Evolutionary conservation across 2,113 vertebrate species (phyloP), one percentile per base, ranked within the genome.

Genomic region (Hiodon tergisus): DNA sequence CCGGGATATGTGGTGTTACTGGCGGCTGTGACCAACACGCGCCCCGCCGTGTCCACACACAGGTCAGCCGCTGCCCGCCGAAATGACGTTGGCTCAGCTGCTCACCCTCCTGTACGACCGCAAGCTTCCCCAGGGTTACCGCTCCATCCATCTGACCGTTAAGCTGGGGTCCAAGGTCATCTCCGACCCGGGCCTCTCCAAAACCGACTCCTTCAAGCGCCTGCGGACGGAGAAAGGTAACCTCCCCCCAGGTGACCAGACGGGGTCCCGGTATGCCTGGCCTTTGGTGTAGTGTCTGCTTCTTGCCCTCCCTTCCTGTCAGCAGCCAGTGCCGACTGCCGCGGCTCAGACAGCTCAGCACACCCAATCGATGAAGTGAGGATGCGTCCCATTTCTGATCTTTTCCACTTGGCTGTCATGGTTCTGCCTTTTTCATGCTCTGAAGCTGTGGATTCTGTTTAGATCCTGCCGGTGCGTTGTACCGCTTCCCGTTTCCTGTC

Each of bases 201-300:
- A 99, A 91, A 99, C 97, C 0, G 97, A 99, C 81, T 98, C 97
- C 51, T 99, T 98, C 89, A 99, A 99, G 87, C 94, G 97, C 73
- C 91, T 98, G 0, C 94, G 98, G 72, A 98, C 97, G 17, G 97
- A 99, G 76, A 99, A 98, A 95, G 97, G 97, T 98, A 87, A 46
- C 4, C 54, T 0, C 8, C 3, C 31, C 31, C 7, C 52, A 17
- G n/a, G 9, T 9, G 14, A 51, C 31, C 31, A 31, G 31, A 2
- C 31, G 31, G 31, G 31, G 61, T 31, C 31, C 31, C 31, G 2
- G 2, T 31, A 31, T 13, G 66, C 16, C n/a, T 16, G n/a, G 16
- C 55, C 7, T 4, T 46, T 60, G 8, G 17, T 14, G 60, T 10
- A 51, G n/a, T 59, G 9, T 58, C 5, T 48, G 46, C 6, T 68